Base-by-base conservation (phyloP, 2,888 invertebrate genomes). In the Therioaphis trifolii region DNA sequence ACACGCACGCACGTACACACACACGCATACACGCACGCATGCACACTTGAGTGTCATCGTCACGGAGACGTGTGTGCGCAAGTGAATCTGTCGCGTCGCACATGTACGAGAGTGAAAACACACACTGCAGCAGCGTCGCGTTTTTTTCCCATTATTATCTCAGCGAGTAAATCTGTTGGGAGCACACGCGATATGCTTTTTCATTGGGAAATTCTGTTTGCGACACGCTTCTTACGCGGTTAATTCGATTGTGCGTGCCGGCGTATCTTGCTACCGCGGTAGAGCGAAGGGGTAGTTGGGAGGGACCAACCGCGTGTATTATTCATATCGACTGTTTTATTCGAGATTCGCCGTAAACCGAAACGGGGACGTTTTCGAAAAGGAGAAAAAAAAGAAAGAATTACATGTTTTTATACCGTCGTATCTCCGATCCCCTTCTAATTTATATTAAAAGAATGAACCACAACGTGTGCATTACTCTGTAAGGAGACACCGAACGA, bases 91-190 rank as follows among this genome's bases (percentile, higher is more conserved):
- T 35, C 3, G n/a, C n/a, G n/a, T n/a, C n/a, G n/a, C n/a, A n/a
- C n/a, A n/a, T n/a, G 7, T 5, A 35, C 35, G 35, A 5, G 7
- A 35, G 35, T 7, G 35, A 35, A 35, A n/a, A n/a, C n/a, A 35
- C 35, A 35, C 35, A 35, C 35, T 7, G 35, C 7, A 3, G 35
- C 35, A 35, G 35, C 35, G 35, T 35, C 7, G 35, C 3, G 35
- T 35, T 35, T 35, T 77, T 86, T 86, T 86, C 87, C 55, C 40
- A n/a, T n/a, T n/a, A n/a, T n/a, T n/a, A n/a, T n/a, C n/a, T n/a
- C n/a, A n/a, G 40, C 14, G 68, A 14, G 58, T 21, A 66, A 49
- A 63, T 77, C 40, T 66, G 24, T 49, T 7, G 27, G 7, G 27
- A 43, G 21, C 24, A 21, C 2, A 27, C n/a, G 4, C 24, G 61